Percentiles rank a stretch among this genome's conserved stretches.
Evolutionary conservation across 2,797 vertebrate genomes (phyloP).

Genomic region (Hylomyscus alleni): DNA sequence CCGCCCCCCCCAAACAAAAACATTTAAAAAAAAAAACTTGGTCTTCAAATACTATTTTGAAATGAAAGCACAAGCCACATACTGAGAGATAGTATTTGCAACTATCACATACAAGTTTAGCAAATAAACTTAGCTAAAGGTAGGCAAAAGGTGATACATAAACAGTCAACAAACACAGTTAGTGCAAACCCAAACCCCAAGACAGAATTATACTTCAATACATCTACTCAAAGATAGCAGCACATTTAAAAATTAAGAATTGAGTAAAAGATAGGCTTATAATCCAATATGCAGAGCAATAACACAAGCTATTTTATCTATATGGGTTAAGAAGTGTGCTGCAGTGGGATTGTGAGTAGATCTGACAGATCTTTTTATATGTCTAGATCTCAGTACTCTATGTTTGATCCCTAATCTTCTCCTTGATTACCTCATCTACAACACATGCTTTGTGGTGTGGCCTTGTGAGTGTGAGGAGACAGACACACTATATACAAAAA

Average conservation of each 20-base stretch:
- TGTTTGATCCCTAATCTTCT: not conserved
- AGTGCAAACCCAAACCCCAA: not conserved
- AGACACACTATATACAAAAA: not conserved
- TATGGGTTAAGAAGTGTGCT: not conserved
- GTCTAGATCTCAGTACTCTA: not conserved
- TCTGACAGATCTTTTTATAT: not conserved
- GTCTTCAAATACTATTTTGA: not conserved
- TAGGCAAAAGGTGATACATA: not conserved
- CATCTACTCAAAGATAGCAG: not conserved
- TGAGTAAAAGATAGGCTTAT: not conserved
- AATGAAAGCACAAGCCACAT: not conserved
- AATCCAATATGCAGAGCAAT: not conserved
- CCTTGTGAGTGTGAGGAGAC: not conserved
- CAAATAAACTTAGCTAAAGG: not conserved
- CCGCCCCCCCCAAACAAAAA: not conserved
- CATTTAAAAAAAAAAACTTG: not conserved
- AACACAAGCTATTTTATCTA: not conserved
- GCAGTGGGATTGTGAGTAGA: not conserved
- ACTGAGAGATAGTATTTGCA: not conserved
- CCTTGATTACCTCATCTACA: not conserved
- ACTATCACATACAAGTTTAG: not conserved
- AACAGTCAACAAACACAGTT: not conserved
- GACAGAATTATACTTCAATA: not conserved
- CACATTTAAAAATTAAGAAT: not conserved
- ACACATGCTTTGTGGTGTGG: not conserved